phyloP scores from a whole-genome alignment of 2,888 invertebrate genomes.

The Drosophila longiperda region DNA sequence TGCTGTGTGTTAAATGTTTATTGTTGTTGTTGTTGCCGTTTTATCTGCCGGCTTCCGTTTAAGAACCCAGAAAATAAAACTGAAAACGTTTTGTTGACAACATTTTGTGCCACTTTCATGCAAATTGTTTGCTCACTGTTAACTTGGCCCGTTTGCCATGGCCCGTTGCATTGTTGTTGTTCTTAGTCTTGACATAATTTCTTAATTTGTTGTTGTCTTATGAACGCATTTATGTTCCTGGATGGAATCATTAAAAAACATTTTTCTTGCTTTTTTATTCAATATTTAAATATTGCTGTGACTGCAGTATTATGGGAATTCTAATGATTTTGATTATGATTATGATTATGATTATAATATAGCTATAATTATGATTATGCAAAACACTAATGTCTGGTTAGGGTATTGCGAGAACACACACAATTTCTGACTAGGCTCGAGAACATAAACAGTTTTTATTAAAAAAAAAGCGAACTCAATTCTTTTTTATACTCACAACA shows the following conservation, averaged over 20 bases:
- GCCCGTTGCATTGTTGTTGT: conserved; percentile 6
- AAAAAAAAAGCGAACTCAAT: background rate
- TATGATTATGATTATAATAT: conserved; percentile 7
- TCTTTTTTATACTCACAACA: background rate
- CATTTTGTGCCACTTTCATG: conserved; percentile 77
- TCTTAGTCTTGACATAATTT: conserved; percentile 66
- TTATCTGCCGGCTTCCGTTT: conserved; percentile 68
- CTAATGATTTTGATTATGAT: conserved; percentile 16
- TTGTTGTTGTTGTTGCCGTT: conserved; percentile 39
- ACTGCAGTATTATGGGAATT: conserved; percentile 15
- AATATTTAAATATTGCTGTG: conserved; percentile 19
- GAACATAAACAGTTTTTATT: background rate
- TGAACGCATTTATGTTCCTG: conserved; percentile 48
- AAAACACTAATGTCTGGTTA: background rate
- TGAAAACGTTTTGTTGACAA: conserved; percentile 55
- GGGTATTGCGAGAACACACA: no score
- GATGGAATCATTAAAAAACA: conserved; percentile 42
- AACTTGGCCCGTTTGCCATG: conserved; percentile 13
- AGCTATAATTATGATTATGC: background rate
- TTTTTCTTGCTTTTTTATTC: conserved; percentile 6
- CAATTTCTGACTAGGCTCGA: background rate
- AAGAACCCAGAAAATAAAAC: conserved; percentile 51
- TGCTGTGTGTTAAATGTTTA: conserved; percentile 6
- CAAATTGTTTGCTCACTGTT: conserved; percentile 69
- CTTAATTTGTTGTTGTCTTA: conserved; percentile 57